phyloP scores from a whole-genome alignment of 2,797 vertebrate species.

The Pseudomugil gertrudae region DNA sequence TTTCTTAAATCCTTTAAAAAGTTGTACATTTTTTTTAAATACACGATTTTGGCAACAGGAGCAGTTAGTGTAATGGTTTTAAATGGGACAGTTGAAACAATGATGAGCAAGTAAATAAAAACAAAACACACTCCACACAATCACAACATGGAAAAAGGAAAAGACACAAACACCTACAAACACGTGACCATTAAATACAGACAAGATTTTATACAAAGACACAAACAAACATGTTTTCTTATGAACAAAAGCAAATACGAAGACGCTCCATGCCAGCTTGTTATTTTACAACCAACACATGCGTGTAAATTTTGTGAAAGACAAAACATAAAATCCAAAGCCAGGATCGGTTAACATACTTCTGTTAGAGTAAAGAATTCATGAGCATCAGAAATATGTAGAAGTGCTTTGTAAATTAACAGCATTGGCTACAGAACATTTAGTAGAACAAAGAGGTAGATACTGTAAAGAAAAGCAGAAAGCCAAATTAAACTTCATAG shows the following conservation, averaged over 20 bases:
- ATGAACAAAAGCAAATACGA: conserved; percentile 36
- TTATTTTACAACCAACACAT: conserved; percentile 71
- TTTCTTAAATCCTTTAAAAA: neutral
- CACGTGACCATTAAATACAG: neutral
- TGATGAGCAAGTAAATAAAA: conserved; percentile 1
- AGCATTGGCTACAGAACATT: conserved; percentile 84
- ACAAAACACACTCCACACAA: conserved; percentile 13
- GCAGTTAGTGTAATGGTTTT: conserved; percentile 21
- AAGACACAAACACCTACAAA: conserved; percentile 16
- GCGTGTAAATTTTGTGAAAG: conserved; percentile 30
- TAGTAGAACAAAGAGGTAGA: conserved; percentile 57
- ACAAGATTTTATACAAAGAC: conserved; percentile 7
- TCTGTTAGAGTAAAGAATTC: conserved; percentile 25
- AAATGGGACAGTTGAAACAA: conserved; percentile 16
- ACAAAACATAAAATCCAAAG: conserved; percentile 33
- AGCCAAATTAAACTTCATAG: conserved; percentile 68
- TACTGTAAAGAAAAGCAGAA: conserved; percentile 55
- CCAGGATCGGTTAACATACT: conserved; percentile 28
- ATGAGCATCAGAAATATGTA: conserved; percentile 4
- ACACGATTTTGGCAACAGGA: neutral
- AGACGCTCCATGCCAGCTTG: conserved; percentile 75
- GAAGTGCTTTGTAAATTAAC: conserved; percentile 79
- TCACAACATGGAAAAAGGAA: conserved; percentile 21
- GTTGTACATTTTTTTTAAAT: no score
- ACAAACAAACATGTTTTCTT: conserved; percentile 20